Base-by-base conservation (phyloP, 2,888 invertebrate species). In the Agapetus fuscipes region DNA sequence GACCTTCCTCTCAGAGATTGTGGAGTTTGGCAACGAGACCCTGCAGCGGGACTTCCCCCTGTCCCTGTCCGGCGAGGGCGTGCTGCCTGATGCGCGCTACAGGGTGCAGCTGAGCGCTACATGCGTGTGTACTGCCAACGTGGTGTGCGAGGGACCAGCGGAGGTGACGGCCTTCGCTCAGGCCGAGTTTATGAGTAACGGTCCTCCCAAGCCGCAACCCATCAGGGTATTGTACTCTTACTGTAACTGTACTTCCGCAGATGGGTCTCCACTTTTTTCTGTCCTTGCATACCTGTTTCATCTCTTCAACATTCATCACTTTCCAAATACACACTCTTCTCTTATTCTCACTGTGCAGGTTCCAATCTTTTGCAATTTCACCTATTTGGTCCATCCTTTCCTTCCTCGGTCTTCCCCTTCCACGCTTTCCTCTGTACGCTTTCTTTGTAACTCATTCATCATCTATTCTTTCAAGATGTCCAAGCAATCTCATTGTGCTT, bases 1-100 rank as follows among this genome's bases (percentile, higher is more conserved):
- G 30, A 47, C 47, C 5, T 47, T 47, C 29, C 25, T 47, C 9
- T 47, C 47, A 7, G 47, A 47, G 34, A 39, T 47, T n/a, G 44
- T 42, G 10, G 47, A 47, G 17, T 47, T 37, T 31, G 37, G 44
- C 5, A 47, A 47, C 26, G 41, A 44, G 11, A 42, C 44, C 3
- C 13, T 44, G 2, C 25, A 34, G 13, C 38, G 39, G 17, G 37
- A 39, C 26, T 44, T 36, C 26, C 47, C 47, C 9, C 27, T 47
- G 24, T n/a, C 39, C 6, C 34, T 47, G 6, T 41, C 47, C 2
- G 34, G 17, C 3, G 37, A 30, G 4, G 47, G 47, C 2, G 28
- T 47, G 12, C 20, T 30, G 17, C 30, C 44, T 6, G 34, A 47
- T 16, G 24, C 17, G 7, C 39, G 31, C 12, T 47, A 44, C 37